Percentiles rank a stretch among this genome's conserved stretches.
Evolutionary conservation across 1,140 invertebrate species (phyloP).

Genomic region (Ips nitidus): DNA sequence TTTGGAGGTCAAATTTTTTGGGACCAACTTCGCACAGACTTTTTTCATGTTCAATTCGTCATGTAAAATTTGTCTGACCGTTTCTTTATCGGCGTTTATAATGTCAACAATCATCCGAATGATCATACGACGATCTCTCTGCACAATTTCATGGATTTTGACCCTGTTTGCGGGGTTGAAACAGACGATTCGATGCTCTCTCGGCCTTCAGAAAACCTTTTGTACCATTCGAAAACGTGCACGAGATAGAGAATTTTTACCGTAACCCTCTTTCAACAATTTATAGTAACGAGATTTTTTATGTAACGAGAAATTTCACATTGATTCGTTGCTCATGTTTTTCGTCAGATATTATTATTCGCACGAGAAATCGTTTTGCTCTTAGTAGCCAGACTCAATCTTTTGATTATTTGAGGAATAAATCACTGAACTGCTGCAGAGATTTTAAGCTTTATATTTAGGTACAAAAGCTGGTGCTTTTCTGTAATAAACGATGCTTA

Average conservation of each 20-base stretch:
- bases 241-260: neutral
- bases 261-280: too few species aligned
- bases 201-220: neutral
- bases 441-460: too few species aligned
- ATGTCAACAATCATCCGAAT: conserved; percentile 39
- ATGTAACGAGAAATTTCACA: too few species aligned
- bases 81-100: conserved; percentile 31
- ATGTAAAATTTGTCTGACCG: conserved; percentile 39
- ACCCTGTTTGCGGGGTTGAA: conserved; percentile 36
- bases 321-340: too few species aligned
- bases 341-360: too few species aligned
- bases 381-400: too few species aligned
- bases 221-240: neutral
- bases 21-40: conserved; percentile 30
- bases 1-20: conserved; percentile 5
- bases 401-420: too few species aligned
- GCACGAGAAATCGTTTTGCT: too few species aligned
- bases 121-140: conserved; percentile 42
- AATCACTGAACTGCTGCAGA: too few species aligned
- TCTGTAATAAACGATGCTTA: too few species aligned
- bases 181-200: neutral
- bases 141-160: conserved; percentile 44
- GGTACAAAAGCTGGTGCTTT: too few species aligned
- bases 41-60: conserved; percentile 36
- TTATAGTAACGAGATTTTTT: too few species aligned